phyloP scores from a whole-genome alignment of 2,113 vertebrate genomes.

The Bufo bufo region DNA sequence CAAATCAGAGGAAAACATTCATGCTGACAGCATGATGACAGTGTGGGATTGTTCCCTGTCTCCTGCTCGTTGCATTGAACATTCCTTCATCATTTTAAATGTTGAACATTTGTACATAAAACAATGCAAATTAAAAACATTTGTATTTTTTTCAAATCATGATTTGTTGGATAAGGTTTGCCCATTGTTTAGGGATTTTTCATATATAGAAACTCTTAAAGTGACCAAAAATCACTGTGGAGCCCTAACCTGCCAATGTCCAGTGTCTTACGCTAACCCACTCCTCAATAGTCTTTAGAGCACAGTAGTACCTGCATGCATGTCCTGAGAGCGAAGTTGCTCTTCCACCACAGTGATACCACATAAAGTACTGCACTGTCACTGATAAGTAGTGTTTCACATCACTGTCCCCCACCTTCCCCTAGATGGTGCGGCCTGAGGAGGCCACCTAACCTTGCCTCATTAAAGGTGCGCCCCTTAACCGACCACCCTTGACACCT shows the following conservation, averaged over 20 bases:
- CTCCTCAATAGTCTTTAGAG: not conserved
- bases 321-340: no score
- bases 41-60: constrained; percentile 9
- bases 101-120: constrained; percentile 60
- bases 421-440: no score
- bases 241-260: not conserved
- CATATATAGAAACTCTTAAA: not conserved
- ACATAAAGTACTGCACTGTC: no score
- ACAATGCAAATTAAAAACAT: constrained; percentile 56
- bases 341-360: no score
- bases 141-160: constrained; percentile 14
- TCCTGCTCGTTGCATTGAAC: constrained; percentile 32
- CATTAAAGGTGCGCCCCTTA: no score
- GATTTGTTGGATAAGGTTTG: constrained; percentile 2
- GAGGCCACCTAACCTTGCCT: no score
- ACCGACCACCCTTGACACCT: not conserved
- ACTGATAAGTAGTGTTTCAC: no score
- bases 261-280: not conserved
- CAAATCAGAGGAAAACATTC: constrained; percentile 14
- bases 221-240: not conserved
- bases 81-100: constrained; percentile 40
- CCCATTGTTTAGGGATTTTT: not conserved
- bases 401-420: no score
- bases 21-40: constrained; percentile 47
- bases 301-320: no score